phyloP scores from a whole-genome alignment of 2,797 vertebrate species.

The Cyclopterus lumpus region DNA sequence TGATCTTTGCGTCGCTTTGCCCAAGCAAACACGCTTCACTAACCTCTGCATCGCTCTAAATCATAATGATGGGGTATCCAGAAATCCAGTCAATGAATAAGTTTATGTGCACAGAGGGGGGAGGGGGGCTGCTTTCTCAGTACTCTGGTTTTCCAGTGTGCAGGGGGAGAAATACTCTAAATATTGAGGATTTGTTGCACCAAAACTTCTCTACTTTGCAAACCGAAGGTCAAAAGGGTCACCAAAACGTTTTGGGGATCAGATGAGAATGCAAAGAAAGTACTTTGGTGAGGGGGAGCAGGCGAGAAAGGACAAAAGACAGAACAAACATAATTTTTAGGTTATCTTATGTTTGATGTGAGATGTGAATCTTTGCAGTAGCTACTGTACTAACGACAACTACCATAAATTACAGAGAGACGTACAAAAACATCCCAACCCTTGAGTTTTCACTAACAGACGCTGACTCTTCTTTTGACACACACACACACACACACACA shows the following conservation, averaged over 20 bases:
- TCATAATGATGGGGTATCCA: slow-evolving; percentile 58
- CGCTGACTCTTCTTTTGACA: slow-evolving; percentile 2
- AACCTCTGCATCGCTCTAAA: slow-evolving; percentile 54
- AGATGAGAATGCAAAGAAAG: neutral
- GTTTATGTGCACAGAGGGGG: slow-evolving; percentile 28
- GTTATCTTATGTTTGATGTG: neutral
- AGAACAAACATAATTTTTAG: neutral
- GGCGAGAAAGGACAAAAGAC: neutral
- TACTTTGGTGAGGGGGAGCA: neutral
- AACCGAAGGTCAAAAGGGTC: neutral
- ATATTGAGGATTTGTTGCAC: slow-evolving; percentile 32
- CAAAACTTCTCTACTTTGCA: slow-evolving; percentile 16
- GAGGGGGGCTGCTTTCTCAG: slow-evolving; percentile 20
- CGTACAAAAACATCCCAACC: neutral
- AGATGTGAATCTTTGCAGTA: neutral
- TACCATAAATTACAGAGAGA: neutral
- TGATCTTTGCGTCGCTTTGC: slow-evolving; percentile 45
- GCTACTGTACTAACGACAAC: neutral
- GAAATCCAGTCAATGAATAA: slow-evolving; percentile 47
- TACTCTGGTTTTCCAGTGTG: slow-evolving; percentile 37
- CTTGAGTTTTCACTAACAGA: neutral
- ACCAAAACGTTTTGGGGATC: neutral
- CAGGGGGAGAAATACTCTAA: slow-evolving; percentile 20
- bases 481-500: slow-evolving; percentile 3
- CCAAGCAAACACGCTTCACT: slow-evolving; percentile 65